Base-by-base conservation (phyloP, 2,888 invertebrate species). In the Phoronis australis region DNA sequence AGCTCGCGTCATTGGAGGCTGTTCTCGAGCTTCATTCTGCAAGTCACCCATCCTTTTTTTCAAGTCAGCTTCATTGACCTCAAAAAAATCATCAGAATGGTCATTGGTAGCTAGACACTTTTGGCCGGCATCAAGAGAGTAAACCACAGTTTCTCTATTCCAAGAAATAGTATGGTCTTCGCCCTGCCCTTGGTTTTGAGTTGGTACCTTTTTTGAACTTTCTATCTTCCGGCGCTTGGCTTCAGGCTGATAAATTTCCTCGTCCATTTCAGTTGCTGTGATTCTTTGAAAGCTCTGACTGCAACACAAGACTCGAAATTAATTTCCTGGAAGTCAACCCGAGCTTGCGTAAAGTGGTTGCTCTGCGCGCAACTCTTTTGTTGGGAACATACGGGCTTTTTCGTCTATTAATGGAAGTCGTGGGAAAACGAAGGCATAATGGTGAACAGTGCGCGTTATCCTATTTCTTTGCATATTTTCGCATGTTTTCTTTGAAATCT, bases 11-110 rank as follows among this genome's bases (percentile, higher is more conserved):
- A 85, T 77, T 41, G 94, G 76, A 1, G 88, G 88, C 12, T 84
- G 82, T 51, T 88, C 85, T n/a, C n/a, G n/a, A n/a, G 75, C 62
- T 56, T 69, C 66, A 64, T 83, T 83, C 66, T 85, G 86, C 27
- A 89, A 80, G 66, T 91, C 90, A 46, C 83, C 81, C 48, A 88
- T 81, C 49, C 94, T 80, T 68, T 81, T 82, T 65, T 84, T 84
- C 0, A 90, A 85, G 80, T 95, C 95, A 50, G 85, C 83, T 39
- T 89, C 82, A 1, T 89, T 89, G 37, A 93, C 77, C 55, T 92
- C 88, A 73, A 88, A 95, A 75, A 94, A 95, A 44, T 88, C 87
- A 75, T 94, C 92, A 48, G 90, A 60, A 5, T 44, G 24, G 9
- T 21, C 23, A n/a, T n/a, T n/a, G n/a, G n/a, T n/a, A n/a, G n/a